Percentiles rank a stretch among this genome's conserved stretches.
Conservation (phyloP, 2,113 vertebrate species). For the Cinclus cinclus region DNA sequence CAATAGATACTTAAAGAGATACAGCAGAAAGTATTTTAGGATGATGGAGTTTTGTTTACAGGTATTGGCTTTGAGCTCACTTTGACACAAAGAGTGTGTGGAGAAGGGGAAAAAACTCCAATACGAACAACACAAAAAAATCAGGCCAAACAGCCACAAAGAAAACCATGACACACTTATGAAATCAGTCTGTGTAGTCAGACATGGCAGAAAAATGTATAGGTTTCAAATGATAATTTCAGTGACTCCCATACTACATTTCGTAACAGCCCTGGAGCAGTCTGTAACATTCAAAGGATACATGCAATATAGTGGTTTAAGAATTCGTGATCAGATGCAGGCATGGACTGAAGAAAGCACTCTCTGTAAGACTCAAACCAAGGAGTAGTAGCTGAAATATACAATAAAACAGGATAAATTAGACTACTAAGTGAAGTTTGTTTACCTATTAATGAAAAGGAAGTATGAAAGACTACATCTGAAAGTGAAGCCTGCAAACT, state of each 20-base stretch:
- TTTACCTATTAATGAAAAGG: not conserved
- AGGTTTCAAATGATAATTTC: not conserved
- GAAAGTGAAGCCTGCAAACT: not conserved
- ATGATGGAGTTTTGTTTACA: not conserved
- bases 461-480: not conserved
- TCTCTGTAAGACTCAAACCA: constrained; percentile 98
- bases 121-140: not conserved
- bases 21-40: not conserved
- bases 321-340: constrained; percentile 95
- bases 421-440: not conserved
- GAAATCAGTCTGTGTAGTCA: not conserved
- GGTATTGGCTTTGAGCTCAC: not conserved
- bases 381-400: constrained; percentile 89
- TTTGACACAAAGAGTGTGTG: not conserved
- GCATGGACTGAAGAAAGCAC: constrained; percentile 94
- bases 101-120: fast-evolving
- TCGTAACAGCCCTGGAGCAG: not conserved
- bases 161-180: not conserved
- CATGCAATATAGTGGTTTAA: constrained; percentile 97
- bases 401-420: constrained; percentile 29
- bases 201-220: not conserved
- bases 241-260: not conserved
- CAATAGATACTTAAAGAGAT: not conserved
- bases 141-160: not conserved
- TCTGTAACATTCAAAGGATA: constrained; percentile 84